Base-by-base conservation (phyloP, 1,140 invertebrate species). In the Trichonephila inaurata region DNA sequence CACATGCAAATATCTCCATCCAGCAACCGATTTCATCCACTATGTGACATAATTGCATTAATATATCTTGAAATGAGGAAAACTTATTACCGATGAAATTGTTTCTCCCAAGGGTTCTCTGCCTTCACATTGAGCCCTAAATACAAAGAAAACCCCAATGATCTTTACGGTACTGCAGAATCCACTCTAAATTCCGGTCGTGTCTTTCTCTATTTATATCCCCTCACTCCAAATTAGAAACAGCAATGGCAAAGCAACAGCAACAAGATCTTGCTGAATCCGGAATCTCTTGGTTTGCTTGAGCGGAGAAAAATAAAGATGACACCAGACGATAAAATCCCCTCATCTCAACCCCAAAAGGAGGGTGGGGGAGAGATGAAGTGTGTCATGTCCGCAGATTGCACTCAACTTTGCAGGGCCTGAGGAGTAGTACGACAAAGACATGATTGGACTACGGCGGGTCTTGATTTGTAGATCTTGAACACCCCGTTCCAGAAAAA, bases 301-400 rank as follows among this genome's bases (percentile, higher is more conserved):
- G 24, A 40, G 33, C 28, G 33, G 33, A 77, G 72, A 19, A 77
- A 77, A 77, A 77, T 77, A 77, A 77, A 77, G 18, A 77, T 40
- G 72, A 19, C 66, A 77, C 4, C 72, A 77, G 72, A 77, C 72
- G 72, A 77, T 77, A 77, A 77, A 77, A 40, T 77, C 33, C 72
- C 33, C 33, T 77, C 72, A 33, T 77, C 72, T 77, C 72, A 19
- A 77, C 72, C 16, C 33, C 28, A 19, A 77, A 77, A 18, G 0
- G 21, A 28, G 66, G 66, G 66, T n/a, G 28, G 69, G 72, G 24
- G 28, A 72, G 69, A 16, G 14, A 19, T 14, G 28, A 77, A 18
- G 33, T 77, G 72, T 40, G 72, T 77, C 72, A 77, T 77, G 72
- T 77, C 72, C 72, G 28, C 18, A 77, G 72, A 77, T 77, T 77